Evolutionary conservation across 1,140 invertebrate species (phyloP), one percentile per base, ranked within the genome.

Genomic region (Bradynema listronoti): DNA sequence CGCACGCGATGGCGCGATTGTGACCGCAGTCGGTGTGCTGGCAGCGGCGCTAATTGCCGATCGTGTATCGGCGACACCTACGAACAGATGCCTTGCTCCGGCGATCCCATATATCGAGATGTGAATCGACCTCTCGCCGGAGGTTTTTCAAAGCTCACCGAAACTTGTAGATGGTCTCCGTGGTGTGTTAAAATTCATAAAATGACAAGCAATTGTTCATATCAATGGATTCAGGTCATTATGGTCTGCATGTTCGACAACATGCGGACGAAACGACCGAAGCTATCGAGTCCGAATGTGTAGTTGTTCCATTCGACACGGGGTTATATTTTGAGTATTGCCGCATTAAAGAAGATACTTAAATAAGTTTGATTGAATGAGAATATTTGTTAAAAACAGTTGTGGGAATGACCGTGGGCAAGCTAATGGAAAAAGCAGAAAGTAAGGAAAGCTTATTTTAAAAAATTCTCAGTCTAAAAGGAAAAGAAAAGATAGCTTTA

Each of bases 1-100:
- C 47, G 47, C 4, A 50, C n/a, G 5, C 16, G 47, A 5, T 50
- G 47, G 47, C 16, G 47, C 9, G 47, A 50, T 30, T 50, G 47
- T 32, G 27, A 4, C 27, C 11, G 36, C 11, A 11, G 11, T 11
- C 16, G 14, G 27, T 50, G 47, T 32, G 16, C 16, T 5, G 4
- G 27, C 27, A 24, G 16, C 27, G 3, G 9, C 5, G 34, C 16
- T 3, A 5, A 24, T n/a, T 50, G 47, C 27, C 34, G 29, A 32
- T 32, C 47, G 16, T 50, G 47, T 32, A 25, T 30, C 29, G 47
- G 47, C 16, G 4, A 25, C 2, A 19, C 47, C 4, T 50, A 30
- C 19, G 3, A 50, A 32, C 47, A 50, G 34, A 29, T 50, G 47
- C 27, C 47, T 24, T 50, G 47, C 27, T 27, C 16, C 9, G 27